phyloP scores from a whole-genome alignment of 2,888 invertebrate species.

The Stenotaenia linearis region DNA sequence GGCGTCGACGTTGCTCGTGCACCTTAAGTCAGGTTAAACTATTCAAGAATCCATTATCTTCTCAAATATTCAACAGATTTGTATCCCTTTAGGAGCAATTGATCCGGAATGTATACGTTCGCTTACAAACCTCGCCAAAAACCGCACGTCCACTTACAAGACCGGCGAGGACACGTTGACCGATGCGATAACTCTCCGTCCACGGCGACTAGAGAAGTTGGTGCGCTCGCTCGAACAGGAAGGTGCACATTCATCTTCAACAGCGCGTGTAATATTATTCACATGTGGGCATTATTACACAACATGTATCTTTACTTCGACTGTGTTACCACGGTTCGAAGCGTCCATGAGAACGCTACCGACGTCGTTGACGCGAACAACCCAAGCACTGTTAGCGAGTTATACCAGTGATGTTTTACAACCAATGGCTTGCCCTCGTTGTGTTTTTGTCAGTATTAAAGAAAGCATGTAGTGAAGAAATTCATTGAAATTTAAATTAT shows the following conservation, averaged over 20 bases:
- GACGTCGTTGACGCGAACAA: neutral
- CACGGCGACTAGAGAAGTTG: neutral
- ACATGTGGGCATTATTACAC: conserved; percentile 34
- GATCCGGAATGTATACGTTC: neutral
- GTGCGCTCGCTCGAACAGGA: neutral
- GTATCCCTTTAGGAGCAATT: neutral
- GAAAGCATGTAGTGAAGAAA: conserved; percentile 14
- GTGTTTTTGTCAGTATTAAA: conserved; percentile 31
- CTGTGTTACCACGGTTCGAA: conserved; percentile 30
- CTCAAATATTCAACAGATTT: no score
- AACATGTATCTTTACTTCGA: neutral
- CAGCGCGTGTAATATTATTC: conserved; percentile 27
- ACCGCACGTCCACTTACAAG: neutral
- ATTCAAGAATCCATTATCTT: neutral
- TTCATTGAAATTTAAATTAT: no score
- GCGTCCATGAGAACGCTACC: conserved; percentile 24
- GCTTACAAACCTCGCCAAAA: neutral
- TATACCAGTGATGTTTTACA: conserved; percentile 30
- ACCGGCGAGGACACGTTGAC: neutral
- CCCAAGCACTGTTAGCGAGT: conserved; percentile 24
- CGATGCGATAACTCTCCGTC: neutral
- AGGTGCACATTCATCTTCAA: neutral
- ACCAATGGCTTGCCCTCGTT: conserved; percentile 35
- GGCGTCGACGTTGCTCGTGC: neutral
- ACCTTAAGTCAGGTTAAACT: neutral